These are phyloP conservation scores for Eptatretus burgeri DNA, from an alignment of 2,113 vertebrate genomes.

Conservation along the genomic window DNA sequence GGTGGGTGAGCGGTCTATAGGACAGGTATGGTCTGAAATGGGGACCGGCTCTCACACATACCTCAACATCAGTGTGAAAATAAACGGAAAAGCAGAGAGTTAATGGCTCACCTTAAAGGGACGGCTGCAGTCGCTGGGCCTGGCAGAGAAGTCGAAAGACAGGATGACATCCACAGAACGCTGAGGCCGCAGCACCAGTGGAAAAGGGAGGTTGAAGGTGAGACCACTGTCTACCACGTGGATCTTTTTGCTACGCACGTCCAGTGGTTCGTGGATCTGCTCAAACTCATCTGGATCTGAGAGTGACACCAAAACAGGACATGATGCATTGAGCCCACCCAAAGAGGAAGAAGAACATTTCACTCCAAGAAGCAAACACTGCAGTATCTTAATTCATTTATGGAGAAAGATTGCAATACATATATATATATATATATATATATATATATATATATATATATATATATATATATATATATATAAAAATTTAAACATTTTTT, in stretches of 20 bases:
- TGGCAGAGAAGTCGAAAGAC: constrained; percentile 80
- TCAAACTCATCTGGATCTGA: constrained; percentile 87
- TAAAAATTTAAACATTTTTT: no score
- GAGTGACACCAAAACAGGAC: background rate
- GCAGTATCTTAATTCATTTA: no score
- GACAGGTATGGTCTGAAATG: no score
- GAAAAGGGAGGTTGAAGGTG: constrained; percentile 75
- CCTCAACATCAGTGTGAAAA: no score
- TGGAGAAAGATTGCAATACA: no score
- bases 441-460: no score
- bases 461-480: no score
- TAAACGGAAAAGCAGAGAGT: no score
- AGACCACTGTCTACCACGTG: constrained; percentile 85
- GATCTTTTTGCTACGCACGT: constrained; percentile 95
- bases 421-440: no score
- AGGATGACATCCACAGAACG: constrained; percentile 63
- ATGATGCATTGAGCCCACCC: background rate
- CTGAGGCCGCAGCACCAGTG: constrained; percentile 51
- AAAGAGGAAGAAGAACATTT: background rate
- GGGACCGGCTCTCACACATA: no score
- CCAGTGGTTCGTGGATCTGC: constrained; percentile 68
- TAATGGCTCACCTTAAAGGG: constrained; percentile 51
- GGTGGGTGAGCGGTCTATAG: no score
- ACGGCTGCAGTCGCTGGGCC: constrained; percentile 69
- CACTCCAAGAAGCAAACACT: no score